Evolutionary conservation across 37 sponge, comb jelly and placozoan genomes (phyloP), one percentile per base, ranked within the genome.

Genomic region (Mnemiopsis leidyi): DNA sequence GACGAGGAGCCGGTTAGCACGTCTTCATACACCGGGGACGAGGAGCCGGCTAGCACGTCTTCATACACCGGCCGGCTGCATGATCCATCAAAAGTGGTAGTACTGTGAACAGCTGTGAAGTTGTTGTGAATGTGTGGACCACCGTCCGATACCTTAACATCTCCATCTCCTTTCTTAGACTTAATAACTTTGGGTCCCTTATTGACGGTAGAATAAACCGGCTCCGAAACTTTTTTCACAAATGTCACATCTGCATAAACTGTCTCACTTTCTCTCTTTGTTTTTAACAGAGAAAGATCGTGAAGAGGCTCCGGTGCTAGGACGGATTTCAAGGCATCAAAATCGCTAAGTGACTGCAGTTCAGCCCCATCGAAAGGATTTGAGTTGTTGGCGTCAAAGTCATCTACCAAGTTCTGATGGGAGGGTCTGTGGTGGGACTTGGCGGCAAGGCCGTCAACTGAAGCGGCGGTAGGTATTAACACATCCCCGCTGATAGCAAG

Each of bases 301-400:
- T 85, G 61, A 1, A 29, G 1, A 40, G 25, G 24, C 9, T 40
- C 48, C 0, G 90, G 61, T 24, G 90, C 40, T 25, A 85, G 90
- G 3, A 85, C 24, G 7, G 90, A 85, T 85, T 40, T 38, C 24
- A 85, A 25, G 0, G 90, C 90, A 26, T 85, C 90, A 39, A 85
- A 85, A 39, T 85, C 24, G 39, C 90, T 85, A n/a, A 85, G 90
- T 24, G 90, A 85, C 26, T 85, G 90, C 90, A 85, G 48, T 25
- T 85, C 90, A 0, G 90, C 90, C 16, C 90, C 90, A 39, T 85
- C 90, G 30, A 85, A 85, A 9, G 90, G 90, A 61, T 85, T 85
- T 5, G 90, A 40, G 48, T 85, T 85, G 9, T 85, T 35, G 1
- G 3, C 29, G 26, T 85, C 90, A 39, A 85, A 85, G 30, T 26